Evolutionary conservation across 1,140 invertebrate genomes (phyloP), one percentile per base, ranked within the genome.

Genomic region (Octopus bimaculoides): DNA sequence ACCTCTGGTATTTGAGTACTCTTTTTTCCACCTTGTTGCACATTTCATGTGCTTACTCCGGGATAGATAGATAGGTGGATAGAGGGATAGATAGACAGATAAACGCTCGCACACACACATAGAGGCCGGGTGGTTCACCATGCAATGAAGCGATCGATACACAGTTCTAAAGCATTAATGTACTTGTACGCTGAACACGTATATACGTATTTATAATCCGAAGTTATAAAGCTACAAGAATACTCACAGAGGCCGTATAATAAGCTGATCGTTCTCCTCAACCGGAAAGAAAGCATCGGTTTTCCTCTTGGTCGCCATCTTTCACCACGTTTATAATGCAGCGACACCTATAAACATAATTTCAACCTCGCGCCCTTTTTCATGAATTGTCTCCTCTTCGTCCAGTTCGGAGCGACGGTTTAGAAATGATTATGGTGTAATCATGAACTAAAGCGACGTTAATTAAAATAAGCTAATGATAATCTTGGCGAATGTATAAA

Each of bases 201-300:
- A 9, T 3, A 10, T 10, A 61, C 1, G 17, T 61, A 3, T 61
- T 61, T 17, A 61, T 61, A 61, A 61, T 10, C 17, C 56, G 26
- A 41, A 41, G 26, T 41, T 61, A 61, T 61, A 61, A 61, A 3
- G 17, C 12, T 77, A 77, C 8, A 54, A 20, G 53, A 2, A 54
- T 3, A 77, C 84, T 82, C 79, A 88, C 87, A 88, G 81, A 17
- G 87, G 87, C 79, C 84, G 81, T 20, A 88, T 88, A 9, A 86
- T 83, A 5, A 88, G 79, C 73, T 86, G 84, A 78, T 88, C 87
- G 61, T 85, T 88, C 77, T 88, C 87, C 79, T 88, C 87, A 14
- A 84, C 83, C 12, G 87, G 87, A n/a, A 87, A 61, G 78, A 85
- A 84, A 52, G 77, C 80, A 14, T 87, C 86, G 10, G 86, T 61